A percentile compares a stretch with the other conserved stretches of the same genome.
Evolutionary conservation across 53 echinoderm and acorn worm species (phyloP).

Genomic region (Temnopleurus reevesii): DNA sequence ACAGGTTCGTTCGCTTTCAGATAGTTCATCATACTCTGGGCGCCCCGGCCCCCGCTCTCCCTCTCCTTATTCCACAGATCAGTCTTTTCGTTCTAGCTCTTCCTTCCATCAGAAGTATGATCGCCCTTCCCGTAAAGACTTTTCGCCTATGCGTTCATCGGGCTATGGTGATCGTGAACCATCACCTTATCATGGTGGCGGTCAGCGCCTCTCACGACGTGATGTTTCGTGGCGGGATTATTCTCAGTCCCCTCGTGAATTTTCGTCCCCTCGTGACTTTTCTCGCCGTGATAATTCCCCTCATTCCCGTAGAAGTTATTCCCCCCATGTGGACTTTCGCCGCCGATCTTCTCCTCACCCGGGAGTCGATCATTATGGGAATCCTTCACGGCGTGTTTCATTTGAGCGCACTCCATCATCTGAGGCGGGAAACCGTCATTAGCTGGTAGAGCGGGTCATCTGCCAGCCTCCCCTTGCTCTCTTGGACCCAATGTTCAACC

Average conservation of each 20-base stretch:
- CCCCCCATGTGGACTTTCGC: neutral
- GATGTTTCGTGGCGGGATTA: neutral
- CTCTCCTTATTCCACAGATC: neutral
- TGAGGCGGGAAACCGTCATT: constrained; percentile 22
- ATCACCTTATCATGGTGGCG: neutral
- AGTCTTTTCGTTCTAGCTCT: neutral
- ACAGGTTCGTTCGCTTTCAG: no score
- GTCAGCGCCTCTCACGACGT: neutral
- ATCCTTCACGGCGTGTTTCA: constrained; percentile 1
- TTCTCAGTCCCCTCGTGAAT: neutral
- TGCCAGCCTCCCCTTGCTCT: neutral
- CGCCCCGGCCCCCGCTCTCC: no score
- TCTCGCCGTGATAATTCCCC: neutral
- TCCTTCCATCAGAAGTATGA: neutral
- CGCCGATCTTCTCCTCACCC: neutral
- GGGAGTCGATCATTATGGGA: neutral
- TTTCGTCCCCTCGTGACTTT: neutral
- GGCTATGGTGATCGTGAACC: neutral
- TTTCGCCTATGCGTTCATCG: neutral
- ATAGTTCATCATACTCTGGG: no score
- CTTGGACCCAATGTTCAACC: neutral
- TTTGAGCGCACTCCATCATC: neutral
- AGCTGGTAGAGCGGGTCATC: constrained; percentile 56
- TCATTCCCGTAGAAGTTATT: neutral
- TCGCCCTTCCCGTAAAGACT: neutral